phyloP scores from a whole-genome alignment of 2,797 vertebrate genomes.

The Epinephelus coioides region DNA sequence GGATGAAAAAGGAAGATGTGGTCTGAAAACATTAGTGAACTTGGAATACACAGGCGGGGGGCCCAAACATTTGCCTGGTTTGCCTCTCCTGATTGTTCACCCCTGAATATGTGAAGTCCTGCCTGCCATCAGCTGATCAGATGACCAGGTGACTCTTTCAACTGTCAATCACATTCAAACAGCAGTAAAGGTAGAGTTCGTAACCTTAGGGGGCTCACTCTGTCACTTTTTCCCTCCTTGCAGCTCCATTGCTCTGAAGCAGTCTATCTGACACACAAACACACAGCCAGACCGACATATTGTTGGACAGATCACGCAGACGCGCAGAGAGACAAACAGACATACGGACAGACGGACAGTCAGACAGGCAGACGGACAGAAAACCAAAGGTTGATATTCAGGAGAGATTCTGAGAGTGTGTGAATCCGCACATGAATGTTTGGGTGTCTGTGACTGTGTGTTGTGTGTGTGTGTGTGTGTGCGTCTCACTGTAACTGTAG shows the following conservation, averaged over 20 bases:
- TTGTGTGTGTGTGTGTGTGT: background rate
- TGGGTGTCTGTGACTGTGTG: background rate
- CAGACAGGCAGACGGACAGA: constrained; percentile 37
- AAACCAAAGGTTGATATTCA: constrained; percentile 48
- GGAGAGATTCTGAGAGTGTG: constrained; percentile 22
- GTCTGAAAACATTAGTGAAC: background rate
- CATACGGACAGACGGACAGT: constrained; percentile 33
- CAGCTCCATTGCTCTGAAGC: background rate
- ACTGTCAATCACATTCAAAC: background rate
- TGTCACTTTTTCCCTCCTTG: constrained; percentile 12
- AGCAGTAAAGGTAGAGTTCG: background rate
- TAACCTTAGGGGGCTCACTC: background rate
- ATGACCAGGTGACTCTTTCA: constrained; percentile 9
- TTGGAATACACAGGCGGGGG: background rate
- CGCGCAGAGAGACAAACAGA: constrained; percentile 41
- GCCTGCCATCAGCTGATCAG: background rate
- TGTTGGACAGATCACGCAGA: constrained; percentile 43
- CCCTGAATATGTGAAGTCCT: background rate
- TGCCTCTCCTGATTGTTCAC: too few species aligned
- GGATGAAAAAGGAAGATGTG: background rate
- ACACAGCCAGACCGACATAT: constrained; percentile 48
- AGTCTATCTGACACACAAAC: constrained; percentile 20
- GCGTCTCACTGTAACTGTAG: too few species aligned
- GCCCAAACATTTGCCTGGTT: too few species aligned
- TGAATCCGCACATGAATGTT: constrained; percentile 6